Conservation (phyloP, 2,797 vertebrate genomes). For the Limosa lapponica region DNA sequence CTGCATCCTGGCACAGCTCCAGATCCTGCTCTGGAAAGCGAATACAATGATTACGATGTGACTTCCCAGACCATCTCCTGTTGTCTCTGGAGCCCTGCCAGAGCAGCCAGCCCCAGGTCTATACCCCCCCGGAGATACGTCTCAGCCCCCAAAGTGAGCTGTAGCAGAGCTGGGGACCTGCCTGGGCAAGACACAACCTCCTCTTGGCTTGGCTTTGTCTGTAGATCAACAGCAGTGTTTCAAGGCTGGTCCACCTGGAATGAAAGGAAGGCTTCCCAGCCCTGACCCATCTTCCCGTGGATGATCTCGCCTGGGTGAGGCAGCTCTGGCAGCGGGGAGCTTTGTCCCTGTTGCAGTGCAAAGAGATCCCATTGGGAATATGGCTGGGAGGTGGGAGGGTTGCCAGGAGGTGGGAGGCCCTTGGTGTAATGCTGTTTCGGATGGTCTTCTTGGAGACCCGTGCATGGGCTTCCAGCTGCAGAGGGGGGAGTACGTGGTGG, state of each 20-base stretch:
- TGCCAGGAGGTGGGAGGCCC: fast-evolving
- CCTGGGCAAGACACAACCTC: background rate
- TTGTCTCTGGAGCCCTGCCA: background rate
- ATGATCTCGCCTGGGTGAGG: background rate
- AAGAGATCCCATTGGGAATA: fast-evolving
- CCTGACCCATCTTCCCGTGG: fast-evolving
- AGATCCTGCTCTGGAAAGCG: background rate
- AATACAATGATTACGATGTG: background rate
- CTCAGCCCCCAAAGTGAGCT: background rate
- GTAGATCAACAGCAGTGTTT: fast-evolving
- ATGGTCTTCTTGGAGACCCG: fast-evolving
- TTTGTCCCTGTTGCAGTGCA: fast-evolving
- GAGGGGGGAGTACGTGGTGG: background rate
- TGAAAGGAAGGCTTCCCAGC: background rate
- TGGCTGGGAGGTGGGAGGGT: background rate
- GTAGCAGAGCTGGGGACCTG: background rate
- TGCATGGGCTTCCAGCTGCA: background rate
- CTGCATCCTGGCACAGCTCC: background rate
- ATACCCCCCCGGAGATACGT: fast-evolving
- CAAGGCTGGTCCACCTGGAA: background rate
- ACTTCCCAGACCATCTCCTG: background rate
- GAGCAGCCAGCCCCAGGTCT: background rate
- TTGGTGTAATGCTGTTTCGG: background rate
- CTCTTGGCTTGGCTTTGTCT: background rate
- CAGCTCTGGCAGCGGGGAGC: background rate